Conservation (phyloP, 2,888 invertebrate genomes). For the Nycteola revayana region DNA sequence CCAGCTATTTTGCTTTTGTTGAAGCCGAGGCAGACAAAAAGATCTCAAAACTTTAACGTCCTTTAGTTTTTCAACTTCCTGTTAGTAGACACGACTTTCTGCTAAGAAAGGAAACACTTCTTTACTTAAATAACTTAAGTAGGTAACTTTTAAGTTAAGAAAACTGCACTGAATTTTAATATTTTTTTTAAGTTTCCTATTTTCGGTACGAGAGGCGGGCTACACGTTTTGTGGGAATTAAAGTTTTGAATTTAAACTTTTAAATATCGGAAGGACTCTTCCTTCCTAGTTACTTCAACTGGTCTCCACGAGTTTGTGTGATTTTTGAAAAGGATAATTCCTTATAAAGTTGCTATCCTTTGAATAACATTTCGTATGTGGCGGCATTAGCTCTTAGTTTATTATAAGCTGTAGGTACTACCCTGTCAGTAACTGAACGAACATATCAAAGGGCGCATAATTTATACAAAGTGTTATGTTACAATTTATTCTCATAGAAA, state of each 20-base stretch:
- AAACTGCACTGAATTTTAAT: constrained; percentile 35
- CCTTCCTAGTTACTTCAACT: no score
- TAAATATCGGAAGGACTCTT: no score
- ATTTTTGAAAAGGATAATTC: no score
- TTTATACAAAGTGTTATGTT: no score
- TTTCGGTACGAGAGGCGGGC: constrained; percentile 8
- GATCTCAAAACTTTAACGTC: constrained; percentile 33
- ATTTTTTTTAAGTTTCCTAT: constrained; percentile 16
- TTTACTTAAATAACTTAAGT: constrained; percentile 38
- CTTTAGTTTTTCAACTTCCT: constrained; percentile 39
- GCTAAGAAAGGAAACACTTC: constrained; percentile 40
- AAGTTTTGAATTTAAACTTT: constrained; percentile 1
- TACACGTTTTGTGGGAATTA: constrained; percentile 1
- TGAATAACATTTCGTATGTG: no score
- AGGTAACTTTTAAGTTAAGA: constrained; percentile 33
- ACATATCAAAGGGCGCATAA: no score
- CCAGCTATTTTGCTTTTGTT: constrained; percentile 23
- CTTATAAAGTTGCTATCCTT: no score
- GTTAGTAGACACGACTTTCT: constrained; percentile 36
- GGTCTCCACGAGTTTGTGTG: no score
- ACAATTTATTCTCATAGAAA: no score
- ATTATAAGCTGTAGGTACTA: no score
- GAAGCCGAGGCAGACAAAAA: constrained; percentile 31
- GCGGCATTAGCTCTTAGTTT: no score
- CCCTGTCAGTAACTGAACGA: no score